Conservation (phyloP, 1,140 invertebrate genomes). For the Hyles euphorbiae region DNA sequence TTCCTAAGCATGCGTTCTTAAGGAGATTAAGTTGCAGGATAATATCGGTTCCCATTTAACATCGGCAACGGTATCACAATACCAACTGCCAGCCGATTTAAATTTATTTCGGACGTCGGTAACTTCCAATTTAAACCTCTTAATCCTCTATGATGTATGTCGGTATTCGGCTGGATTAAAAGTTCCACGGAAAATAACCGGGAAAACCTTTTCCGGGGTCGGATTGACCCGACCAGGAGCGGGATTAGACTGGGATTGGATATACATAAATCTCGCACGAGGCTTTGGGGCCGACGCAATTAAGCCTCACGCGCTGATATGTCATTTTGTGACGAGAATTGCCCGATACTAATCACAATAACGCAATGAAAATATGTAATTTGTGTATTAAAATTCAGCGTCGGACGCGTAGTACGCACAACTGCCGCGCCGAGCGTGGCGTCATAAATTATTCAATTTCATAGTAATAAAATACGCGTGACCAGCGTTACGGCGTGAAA, state of each 20-base stretch:
- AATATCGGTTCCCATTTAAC: constrained; percentile 69
- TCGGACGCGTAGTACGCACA: constrained; percentile 46
- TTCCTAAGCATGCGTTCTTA: constrained; percentile 45
- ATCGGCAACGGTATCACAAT: constrained; percentile 71
- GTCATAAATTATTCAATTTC: constrained; percentile 75
- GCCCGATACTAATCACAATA: constrained; percentile 53
- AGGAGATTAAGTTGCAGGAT: constrained; percentile 61
- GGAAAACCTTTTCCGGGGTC: constrained; percentile 74
- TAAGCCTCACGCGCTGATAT: constrained; percentile 64
- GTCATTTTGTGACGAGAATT: constrained; percentile 63
- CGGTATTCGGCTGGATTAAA: constrained; percentile 74
- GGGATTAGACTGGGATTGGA: constrained; percentile 73
- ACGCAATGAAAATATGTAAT: constrained; percentile 54
- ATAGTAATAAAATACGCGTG: constrained; percentile 75
- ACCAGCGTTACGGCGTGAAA: constrained; percentile 68
- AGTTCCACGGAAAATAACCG: constrained; percentile 75
- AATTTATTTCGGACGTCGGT: constrained; percentile 75
- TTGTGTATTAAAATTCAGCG: constrained; percentile 71
- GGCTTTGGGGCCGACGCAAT: constrained; percentile 68
- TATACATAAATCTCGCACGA: constrained; percentile 71
- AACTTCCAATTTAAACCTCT: constrained; percentile 76
- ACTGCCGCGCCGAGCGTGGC: constrained; percentile 55
- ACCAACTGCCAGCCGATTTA: constrained; percentile 71
- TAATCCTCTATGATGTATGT: constrained; percentile 75
- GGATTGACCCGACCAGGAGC: constrained; percentile 67